Percentiles rank a stretch among this genome's conserved stretches.
Conservation (phyloP, 2,113 vertebrate species). For the Pycnonotus jocosus region DNA sequence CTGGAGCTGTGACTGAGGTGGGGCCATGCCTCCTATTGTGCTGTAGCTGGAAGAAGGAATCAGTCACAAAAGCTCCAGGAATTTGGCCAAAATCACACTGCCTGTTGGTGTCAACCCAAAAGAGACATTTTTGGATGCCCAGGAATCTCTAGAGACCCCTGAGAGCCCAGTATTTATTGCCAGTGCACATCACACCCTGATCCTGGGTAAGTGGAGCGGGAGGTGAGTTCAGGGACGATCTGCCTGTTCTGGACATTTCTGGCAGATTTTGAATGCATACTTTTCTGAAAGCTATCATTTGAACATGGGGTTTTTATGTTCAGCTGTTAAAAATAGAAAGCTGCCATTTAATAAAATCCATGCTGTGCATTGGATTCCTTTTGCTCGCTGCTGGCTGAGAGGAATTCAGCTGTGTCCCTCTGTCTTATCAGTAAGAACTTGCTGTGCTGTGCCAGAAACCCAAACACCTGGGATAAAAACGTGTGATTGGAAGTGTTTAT, state of each 20-base stretch:
- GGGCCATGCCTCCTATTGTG: neutral
- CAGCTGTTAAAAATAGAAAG: neutral
- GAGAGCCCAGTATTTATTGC: neutral
- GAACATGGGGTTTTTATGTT: neutral
- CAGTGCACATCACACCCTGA: accelerated
- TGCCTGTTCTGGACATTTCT: neutral
- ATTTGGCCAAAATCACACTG: neutral
- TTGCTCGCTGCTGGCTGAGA: neutral
- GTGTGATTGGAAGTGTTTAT: neutral
- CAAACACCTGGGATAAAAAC: neutral
- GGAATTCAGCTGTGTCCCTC: neutral
- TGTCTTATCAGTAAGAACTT: neutral
- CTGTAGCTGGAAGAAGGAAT: neutral
- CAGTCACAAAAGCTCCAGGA: neutral
- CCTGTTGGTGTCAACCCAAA: neutral
- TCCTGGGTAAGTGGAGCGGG: neutral
- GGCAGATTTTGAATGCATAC: neutral
- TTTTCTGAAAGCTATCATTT: neutral
- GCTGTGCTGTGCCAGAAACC: neutral
- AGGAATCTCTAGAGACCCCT: neutral
- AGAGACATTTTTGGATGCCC: neutral
- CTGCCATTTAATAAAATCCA: neutral
- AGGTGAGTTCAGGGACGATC: neutral
- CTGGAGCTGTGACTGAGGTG: neutral
- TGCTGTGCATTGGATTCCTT: neutral